Conservation (phyloP, 2,797 vertebrate genomes). For the Molossus molossus region DNA sequence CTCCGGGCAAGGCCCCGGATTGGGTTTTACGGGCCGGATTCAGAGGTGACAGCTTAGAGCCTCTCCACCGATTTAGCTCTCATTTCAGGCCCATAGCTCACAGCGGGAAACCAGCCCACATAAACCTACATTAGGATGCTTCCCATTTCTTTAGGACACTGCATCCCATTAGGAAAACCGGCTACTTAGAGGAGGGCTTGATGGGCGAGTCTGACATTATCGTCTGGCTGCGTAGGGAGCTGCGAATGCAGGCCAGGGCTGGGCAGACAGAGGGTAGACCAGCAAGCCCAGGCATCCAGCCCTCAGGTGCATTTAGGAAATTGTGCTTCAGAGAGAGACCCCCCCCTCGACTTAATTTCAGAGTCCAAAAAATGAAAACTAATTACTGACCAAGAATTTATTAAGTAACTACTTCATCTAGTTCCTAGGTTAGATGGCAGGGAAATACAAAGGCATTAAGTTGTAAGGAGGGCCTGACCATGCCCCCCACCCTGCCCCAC, state of each 20-base stretch:
- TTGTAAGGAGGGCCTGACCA: background rate
- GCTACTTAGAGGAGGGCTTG: conserved; percentile 51
- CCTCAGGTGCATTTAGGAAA: background rate
- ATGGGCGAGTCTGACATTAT: conserved; percentile 60
- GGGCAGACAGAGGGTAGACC: background rate
- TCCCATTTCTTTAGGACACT: conserved; percentile 58
- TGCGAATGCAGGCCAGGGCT: background rate
- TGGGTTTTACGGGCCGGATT: conserved; percentile 12
- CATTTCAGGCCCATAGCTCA: conserved; percentile 73
- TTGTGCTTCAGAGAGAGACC: background rate
- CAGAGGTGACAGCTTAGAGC: conserved; percentile 50
- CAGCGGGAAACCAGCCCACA: conserved; percentile 56
- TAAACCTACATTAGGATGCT: background rate
- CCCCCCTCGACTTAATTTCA: background rate
- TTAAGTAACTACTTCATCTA: background rate
- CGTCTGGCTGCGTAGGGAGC: background rate
- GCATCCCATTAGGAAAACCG: conserved; percentile 72
- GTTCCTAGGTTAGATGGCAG: background rate
- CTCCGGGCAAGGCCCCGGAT: background rate
- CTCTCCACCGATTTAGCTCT: conserved; percentile 75
- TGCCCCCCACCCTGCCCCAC: background rate
- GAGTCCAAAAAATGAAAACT: conserved; percentile 26
- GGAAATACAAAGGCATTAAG: background rate
- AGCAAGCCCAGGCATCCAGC: background rate
- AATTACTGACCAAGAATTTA: background rate